phyloP scores from a whole-genome alignment of 2,888 invertebrate genomes.

The Drosophila ustulata region DNA sequence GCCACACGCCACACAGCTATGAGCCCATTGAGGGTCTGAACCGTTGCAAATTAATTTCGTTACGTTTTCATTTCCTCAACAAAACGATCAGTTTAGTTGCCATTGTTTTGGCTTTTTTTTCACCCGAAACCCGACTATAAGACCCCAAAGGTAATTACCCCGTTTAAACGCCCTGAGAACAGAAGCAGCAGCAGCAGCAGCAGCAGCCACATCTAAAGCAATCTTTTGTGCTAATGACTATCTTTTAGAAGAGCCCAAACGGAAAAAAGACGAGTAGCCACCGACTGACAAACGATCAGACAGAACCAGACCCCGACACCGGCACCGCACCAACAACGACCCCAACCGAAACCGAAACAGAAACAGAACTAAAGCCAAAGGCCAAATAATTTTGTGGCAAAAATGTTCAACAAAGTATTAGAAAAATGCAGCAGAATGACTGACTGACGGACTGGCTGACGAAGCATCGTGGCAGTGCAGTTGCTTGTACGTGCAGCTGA shows the following conservation, averaged over 20 bases:
- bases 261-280: slow-evolving; percentile 68
- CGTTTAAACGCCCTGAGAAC: slow-evolving; percentile 63
- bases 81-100: slow-evolving; percentile 57
- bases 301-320: slow-evolving; percentile 29
- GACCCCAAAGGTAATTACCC: slow-evolving; percentile 69
- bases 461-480: slow-evolving; percentile 19
- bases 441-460: slow-evolving; percentile 27
- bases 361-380: slow-evolving; percentile 45
- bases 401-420: slow-evolving; percentile 52
- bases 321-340: neutral
- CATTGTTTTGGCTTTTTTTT: slow-evolving; percentile 39
- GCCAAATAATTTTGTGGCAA: slow-evolving; percentile 63
- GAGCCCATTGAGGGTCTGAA: slow-evolving; percentile 52
- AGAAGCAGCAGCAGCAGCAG: slow-evolving; percentile 46
- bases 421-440: slow-evolving; percentile 60
- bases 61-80: slow-evolving; percentile 77
- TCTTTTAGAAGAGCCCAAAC: slow-evolving; percentile 58
- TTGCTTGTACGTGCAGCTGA: slow-evolving; percentile 29
- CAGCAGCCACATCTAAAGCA: slow-evolving; percentile 44
- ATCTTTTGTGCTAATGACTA: slow-evolving; percentile 77
- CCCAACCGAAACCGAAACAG: neutral
- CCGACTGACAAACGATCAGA: slow-evolving; percentile 61
- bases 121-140: slow-evolving; percentile 5
- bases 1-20: slow-evolving; percentile 45
- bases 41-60: slow-evolving; percentile 77